These are phyloP conservation scores for Drosophila carrolli DNA, from an alignment of 1,140 invertebrate species.

Conservation along the genomic window DNA sequence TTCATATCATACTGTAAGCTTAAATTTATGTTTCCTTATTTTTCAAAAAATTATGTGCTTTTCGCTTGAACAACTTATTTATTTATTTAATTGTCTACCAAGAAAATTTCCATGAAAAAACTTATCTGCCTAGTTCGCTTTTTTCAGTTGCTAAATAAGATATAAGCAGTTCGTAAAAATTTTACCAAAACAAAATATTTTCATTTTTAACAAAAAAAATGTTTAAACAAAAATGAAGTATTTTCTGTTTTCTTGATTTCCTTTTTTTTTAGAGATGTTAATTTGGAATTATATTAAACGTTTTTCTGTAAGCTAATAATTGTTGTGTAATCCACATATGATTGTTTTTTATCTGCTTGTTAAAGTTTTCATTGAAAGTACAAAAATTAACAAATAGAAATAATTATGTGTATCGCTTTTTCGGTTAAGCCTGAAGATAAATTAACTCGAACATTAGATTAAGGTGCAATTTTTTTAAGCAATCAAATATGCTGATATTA, in stretches of 20 bases:
- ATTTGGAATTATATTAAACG: background rate
- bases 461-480: too few species aligned
- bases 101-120: background rate
- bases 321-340: too few species aligned
- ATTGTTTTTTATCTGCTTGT: too few species aligned
- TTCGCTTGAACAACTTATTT: background rate
- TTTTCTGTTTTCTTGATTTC: conserved; percentile 1
- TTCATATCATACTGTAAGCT: background rate
- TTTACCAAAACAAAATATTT: conserved; percentile 3
- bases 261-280: background rate
- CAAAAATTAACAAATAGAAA: too few species aligned
- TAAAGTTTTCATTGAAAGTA: too few species aligned
- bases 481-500: too few species aligned
- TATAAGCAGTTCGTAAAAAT: background rate
- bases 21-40: background rate
- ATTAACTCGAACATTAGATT: too few species aligned
- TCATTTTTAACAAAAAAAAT: conserved; percentile 16
- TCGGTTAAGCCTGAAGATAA: too few species aligned
- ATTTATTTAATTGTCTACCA: background rate
- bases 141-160: background rate
- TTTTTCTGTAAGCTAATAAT: background rate
- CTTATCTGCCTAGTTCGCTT: background rate
- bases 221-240: conserved; percentile 20
- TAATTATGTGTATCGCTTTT: too few species aligned
- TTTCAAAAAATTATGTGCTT: background rate